These are phyloP conservation scores for Aethes cnicana DNA, from an alignment of 2,888 invertebrate species.

Conservation along the genomic window DNA sequence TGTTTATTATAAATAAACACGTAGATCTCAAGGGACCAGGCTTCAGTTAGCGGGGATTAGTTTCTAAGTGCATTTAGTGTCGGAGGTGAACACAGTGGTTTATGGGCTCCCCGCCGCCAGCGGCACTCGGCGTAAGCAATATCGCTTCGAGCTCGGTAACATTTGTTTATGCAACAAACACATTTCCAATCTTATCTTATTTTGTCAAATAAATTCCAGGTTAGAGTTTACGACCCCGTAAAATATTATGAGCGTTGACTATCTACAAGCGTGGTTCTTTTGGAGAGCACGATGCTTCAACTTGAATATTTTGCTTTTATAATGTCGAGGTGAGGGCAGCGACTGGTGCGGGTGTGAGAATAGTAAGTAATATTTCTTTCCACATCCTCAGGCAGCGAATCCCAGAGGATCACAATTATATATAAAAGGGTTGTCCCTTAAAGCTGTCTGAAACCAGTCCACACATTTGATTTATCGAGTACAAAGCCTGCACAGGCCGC, in stretches of 20 bases:
- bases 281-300: too few relatives aligned
- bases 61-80: slow-evolving; percentile 28
- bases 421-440: slow-evolving; percentile 20
- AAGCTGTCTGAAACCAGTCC: slow-evolving; percentile 26
- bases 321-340: too few relatives aligned
- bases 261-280: not conserved
- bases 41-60: slow-evolving; percentile 23
- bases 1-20: slow-evolving; percentile 16
- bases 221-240: slow-evolving; percentile 17
- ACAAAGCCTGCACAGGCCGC: slow-evolving; percentile 17
- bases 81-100: slow-evolving; percentile 30
- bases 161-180: slow-evolving; percentile 30
- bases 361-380: slow-evolving; percentile 6
- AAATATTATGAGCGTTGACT: slow-evolving; percentile 15
- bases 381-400: slow-evolving; percentile 2
- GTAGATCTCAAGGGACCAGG: slow-evolving; percentile 11
- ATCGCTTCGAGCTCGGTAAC: slow-evolving; percentile 14
- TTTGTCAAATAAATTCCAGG: slow-evolving; percentile 26
- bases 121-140: slow-evolving; percentile 27
- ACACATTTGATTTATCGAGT: slow-evolving; percentile 29
- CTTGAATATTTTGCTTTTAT: too few relatives aligned
- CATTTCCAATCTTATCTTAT: slow-evolving; percentile 29
- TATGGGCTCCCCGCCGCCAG: slow-evolving; percentile 17
- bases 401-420: slow-evolving; percentile 20
- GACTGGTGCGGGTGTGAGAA: too few relatives aligned